These are phyloP conservation scores for Lepas anatifera DNA, from an alignment of 2,888 invertebrate species.

Conservation along the genomic window DNA sequence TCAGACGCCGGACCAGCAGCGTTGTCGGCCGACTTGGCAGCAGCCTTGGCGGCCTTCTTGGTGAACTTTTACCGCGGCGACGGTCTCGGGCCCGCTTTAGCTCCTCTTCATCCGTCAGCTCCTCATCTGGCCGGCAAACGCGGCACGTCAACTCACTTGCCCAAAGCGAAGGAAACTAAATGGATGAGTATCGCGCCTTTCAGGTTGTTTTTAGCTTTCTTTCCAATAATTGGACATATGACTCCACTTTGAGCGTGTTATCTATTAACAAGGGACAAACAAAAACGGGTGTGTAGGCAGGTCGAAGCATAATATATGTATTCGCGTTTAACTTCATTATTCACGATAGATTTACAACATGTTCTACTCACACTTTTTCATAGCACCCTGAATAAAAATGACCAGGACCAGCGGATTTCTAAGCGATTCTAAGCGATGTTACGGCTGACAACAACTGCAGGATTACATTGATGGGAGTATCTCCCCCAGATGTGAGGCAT, in stretches of 20 bases:
- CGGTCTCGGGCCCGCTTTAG: neutral
- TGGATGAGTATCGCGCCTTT: neutral
- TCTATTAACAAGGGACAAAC: too few relatives aligned
- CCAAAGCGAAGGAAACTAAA: neutral
- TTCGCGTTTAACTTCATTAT: too few relatives aligned
- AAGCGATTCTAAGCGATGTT: too few relatives aligned
- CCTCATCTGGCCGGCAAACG: neutral
- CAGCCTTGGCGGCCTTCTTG: neutral
- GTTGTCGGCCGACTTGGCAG: conserved; percentile 45
- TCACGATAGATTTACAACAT: too few relatives aligned
- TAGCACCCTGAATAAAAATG: too few relatives aligned
- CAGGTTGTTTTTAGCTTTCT: neutral
- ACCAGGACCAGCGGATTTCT: too few relatives aligned
- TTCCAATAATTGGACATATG: neutral
- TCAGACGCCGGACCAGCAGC: conserved; percentile 21
- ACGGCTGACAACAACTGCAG: too few relatives aligned
- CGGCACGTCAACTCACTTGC: neutral
- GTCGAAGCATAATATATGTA: too few relatives aligned
- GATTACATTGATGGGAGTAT: too few relatives aligned
- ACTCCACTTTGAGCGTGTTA: neutral
- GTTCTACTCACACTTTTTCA: too few relatives aligned
- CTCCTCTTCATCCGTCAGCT: neutral
- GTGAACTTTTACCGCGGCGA: neutral
- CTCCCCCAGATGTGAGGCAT: too few relatives aligned
- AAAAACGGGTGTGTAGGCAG: too few relatives aligned